Base-by-base conservation (phyloP, 2,888 invertebrate species). In the Nephrotoma appendiculata region DNA sequence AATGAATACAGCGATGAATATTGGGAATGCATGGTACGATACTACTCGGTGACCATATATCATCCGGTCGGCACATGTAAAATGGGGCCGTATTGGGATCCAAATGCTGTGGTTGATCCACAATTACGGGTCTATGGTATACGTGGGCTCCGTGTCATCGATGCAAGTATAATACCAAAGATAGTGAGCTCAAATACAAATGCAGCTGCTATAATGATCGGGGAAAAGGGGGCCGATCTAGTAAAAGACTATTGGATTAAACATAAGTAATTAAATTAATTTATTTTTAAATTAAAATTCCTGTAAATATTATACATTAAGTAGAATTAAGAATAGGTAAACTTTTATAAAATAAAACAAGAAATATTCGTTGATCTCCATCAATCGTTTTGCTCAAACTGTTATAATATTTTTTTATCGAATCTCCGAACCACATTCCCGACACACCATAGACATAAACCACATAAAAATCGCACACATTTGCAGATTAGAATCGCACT, bases 81-180 rank as follows among this genome's bases (percentile, higher is more conserved):
- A 90, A 97, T 97, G 97, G 97, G 97, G 0, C 97, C 97, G 0
- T 95, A 95, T 89, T 96, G 96, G 95, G 97, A 97, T 89, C 93
- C 94, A 12, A 95, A 95, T 6, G 97, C 97, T 0, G 97, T 97
- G 0, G 97, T 97, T 0, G 96, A 97, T 90, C 94, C 95, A 1
- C 94, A 96, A 89, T 91, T 97, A 6, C 92, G 95, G 87, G 96
- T 97, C 0, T 96, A 97, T 89, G 97, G 97, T 0, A 92, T 97
- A 0, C 94, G 94, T 88, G 96, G 96, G 0, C 91, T 97, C 5
- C 92, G 97, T 12, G 97, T 97, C 0, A 95, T 96, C 87, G 97
- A 97, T 89, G 97, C 96, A 0, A 96, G 96, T 87, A 95, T 97
- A 41, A 97, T 97, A 96, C 97, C 97, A 0, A 96, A 94, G 88